Conservation (phyloP, 2,888 invertebrate genomes). For the Linnaemya vulpina region DNA sequence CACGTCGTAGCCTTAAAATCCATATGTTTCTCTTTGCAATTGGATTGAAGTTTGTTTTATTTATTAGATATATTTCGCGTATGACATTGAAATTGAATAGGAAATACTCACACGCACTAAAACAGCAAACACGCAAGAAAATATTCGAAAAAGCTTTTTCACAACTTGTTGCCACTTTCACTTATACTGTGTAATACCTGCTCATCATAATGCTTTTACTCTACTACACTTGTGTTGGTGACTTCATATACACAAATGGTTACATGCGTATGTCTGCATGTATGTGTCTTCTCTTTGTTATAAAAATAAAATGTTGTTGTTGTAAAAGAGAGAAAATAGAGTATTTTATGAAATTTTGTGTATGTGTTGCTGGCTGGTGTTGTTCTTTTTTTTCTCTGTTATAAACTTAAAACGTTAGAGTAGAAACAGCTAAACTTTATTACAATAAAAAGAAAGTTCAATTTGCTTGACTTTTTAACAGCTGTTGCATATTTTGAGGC, state of each 20-base stretch:
- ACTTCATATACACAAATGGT: too few species aligned
- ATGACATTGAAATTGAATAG: constrained; percentile 68
- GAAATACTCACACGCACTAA: neutral
- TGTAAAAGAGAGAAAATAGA: neutral
- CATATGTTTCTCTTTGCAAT: constrained; percentile 42
- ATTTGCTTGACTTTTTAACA: constrained; percentile 73
- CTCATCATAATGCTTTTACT: neutral
- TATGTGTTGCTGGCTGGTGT: neutral
- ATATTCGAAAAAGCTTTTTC: constrained; percentile 74
- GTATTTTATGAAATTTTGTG: neutral
- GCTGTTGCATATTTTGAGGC: constrained; percentile 77
- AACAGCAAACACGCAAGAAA: neutral
- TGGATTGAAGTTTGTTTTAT: constrained; percentile 20
- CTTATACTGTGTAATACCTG: constrained; percentile 37
- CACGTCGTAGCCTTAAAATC: constrained; percentile 38
- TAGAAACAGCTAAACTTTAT: neutral
- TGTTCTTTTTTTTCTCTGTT: neutral
- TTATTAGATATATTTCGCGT: constrained; percentile 41
- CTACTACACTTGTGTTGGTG: neutral
- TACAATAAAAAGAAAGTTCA: neutral
- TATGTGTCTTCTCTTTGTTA: neutral
- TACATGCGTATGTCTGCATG: neutral
- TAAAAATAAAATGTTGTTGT: neutral
- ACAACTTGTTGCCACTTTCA: constrained; percentile 81
- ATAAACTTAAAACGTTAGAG: constrained; percentile 3